Conservation (phyloP, 2,797 vertebrate genomes). For the Knipowitschia caucasica region DNA sequence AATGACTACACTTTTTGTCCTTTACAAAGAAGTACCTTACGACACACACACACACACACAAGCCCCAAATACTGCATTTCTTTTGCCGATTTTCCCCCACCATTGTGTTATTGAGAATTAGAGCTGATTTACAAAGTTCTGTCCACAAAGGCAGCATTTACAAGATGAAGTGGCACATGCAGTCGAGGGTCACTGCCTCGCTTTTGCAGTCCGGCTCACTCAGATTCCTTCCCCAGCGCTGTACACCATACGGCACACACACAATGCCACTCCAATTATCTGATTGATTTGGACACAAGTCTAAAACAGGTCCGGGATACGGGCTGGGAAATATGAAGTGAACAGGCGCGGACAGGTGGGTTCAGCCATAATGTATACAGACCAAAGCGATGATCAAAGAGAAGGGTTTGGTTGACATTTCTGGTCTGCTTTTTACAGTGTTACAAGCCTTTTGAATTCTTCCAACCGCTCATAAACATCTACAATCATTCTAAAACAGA, state of each 20-base stretch:
- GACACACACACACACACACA: slow-evolving; percentile 33
- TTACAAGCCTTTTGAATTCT: neutral
- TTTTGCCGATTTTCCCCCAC: slow-evolving; percentile 60
- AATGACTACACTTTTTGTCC: slow-evolving; percentile 46
- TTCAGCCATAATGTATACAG: neutral
- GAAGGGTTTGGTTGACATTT: neutral
- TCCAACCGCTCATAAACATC: slow-evolving; percentile 21
- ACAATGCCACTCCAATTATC: slow-evolving; percentile 54
- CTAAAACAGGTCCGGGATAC: slow-evolving; percentile 12
- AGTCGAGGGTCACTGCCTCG: slow-evolving; percentile 62
- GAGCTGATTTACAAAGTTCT: slow-evolving; percentile 55
- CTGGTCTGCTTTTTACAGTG: neutral
- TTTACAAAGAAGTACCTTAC: slow-evolving; percentile 54
- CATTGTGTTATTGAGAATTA: slow-evolving; percentile 58
- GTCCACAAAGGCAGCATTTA: slow-evolving; percentile 74
- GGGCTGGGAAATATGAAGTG: slow-evolving; percentile 1
- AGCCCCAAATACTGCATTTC: slow-evolving; percentile 55
- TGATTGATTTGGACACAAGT: slow-evolving; percentile 44
- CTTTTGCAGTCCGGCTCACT: slow-evolving; percentile 50
- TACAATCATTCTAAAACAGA: slow-evolving; percentile 30
- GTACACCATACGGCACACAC: slow-evolving; percentile 51
- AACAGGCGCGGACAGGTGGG: slow-evolving; percentile 1
- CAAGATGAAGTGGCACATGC: slow-evolving; percentile 64
- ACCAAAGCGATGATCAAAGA: neutral
- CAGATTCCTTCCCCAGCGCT: slow-evolving; percentile 58